These are phyloP conservation scores for Macrotrachela quadricornifera DNA, from an alignment of 1,140 invertebrate genomes.

Conservation along the genomic window DNA sequence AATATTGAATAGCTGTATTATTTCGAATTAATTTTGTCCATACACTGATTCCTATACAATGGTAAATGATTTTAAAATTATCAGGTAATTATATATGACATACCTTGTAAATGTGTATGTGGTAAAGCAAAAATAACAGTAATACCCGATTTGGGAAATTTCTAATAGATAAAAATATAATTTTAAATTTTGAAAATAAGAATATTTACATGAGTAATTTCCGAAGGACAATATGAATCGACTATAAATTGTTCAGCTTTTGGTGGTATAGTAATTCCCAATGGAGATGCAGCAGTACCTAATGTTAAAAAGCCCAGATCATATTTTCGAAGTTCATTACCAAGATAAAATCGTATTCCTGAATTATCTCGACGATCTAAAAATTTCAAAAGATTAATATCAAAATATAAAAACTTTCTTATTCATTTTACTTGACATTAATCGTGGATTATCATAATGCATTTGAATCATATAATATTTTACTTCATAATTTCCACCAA, in stretches of 20 bases:
- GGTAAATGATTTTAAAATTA: no score
- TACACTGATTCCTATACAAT: not conserved
- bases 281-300: not conserved
- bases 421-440: not conserved
- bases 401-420: no score
- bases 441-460: constrained; percentile 7
- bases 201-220: not conserved
- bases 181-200: no score
- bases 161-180: not conserved
- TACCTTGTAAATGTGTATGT: constrained; percentile 1
- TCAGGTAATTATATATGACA: no score
- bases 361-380: not conserved
- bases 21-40: constrained; percentile 6
- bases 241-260: not conserved
- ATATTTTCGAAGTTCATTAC: not conserved
- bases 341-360: not conserved
- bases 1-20: constrained; percentile 1
- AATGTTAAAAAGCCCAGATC: constrained; percentile 6
- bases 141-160: not conserved
- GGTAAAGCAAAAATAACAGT: not conserved
- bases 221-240: not conserved
- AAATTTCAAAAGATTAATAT: no score
- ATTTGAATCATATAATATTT: not conserved
- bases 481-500: constrained; percentile 3
- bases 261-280: constrained; percentile 3